Percentiles rank a stretch among this genome's conserved stretches.
Conservation (phyloP, 2,797 vertebrate genomes). For the Rhynchonycteris naso region DNA sequence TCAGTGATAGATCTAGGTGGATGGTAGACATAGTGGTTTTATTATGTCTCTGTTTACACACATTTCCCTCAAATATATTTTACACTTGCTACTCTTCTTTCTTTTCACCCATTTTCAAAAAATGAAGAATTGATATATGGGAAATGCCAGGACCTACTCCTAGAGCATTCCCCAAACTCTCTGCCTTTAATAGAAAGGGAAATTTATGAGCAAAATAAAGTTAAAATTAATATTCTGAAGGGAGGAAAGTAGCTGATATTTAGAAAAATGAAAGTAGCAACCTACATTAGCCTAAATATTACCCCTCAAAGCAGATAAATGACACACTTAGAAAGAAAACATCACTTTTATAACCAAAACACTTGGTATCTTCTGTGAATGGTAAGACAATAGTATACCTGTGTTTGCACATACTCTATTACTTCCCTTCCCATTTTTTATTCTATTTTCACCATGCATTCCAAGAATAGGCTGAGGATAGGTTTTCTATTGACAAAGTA, state of each 20-base stretch:
- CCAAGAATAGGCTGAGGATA: background rate
- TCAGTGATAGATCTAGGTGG: background rate
- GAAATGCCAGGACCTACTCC: background rate
- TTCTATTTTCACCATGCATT: background rate
- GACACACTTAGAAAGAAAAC: constrained; percentile 20
- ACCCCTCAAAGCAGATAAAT: background rate
- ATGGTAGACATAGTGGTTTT: constrained; percentile 8
- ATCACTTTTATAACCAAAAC: background rate
- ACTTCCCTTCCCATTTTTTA: background rate
- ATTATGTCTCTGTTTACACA: constrained; percentile 9
- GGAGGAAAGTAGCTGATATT: background rate
- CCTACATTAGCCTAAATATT: background rate
- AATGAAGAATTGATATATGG: background rate
- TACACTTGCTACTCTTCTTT: background rate
- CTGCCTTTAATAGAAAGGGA: background rate
- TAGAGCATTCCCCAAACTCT: background rate
- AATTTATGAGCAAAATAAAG: background rate
- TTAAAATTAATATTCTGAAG: background rate
- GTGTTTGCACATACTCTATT: background rate
- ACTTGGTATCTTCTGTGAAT: background rate
- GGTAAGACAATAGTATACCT: background rate
- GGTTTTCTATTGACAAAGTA: background rate
- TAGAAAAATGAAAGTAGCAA: constrained; percentile 23
- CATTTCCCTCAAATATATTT: background rate
- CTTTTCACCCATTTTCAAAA: background rate